phyloP scores from a whole-genome alignment of 2,888 invertebrate genomes.

The Apocheima hispidaria region DNA sequence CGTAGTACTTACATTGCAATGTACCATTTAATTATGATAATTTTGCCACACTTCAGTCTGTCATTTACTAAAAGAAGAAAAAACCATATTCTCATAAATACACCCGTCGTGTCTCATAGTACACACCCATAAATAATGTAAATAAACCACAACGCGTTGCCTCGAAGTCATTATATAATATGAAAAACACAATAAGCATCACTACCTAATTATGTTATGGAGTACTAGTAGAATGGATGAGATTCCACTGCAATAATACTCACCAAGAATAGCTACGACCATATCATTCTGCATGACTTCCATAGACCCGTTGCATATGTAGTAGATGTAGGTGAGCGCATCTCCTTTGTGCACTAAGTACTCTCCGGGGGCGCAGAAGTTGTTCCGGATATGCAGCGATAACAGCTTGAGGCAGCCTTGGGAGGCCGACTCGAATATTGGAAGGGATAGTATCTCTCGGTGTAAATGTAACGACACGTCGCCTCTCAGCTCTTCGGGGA shows the following conservation, averaged over 20 bases:
- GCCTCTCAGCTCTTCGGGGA: slow-evolving; percentile 97
- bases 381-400: slow-evolving; percentile 96
- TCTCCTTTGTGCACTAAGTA: slow-evolving; percentile 97
- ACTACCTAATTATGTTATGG: too few relatives aligned
- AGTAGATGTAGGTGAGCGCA: slow-evolving; percentile 96
- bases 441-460: slow-evolving; percentile 96
- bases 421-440: slow-evolving; percentile 97
- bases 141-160: too few relatives aligned
- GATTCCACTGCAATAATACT: slow-evolving; percentile 55
- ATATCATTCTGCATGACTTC: slow-evolving; percentile 98
- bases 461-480: slow-evolving; percentile 98
- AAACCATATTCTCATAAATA: too few relatives aligned
- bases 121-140: too few relatives aligned
- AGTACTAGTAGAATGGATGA: too few relatives aligned
- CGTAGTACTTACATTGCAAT: too few relatives aligned
- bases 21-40: too few relatives aligned
- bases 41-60: too few relatives aligned
- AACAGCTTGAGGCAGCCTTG: slow-evolving; percentile 97
- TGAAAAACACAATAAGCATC: too few relatives aligned
- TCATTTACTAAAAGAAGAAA: too few relatives aligned
- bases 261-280: slow-evolving; percentile 98
- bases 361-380: slow-evolving; percentile 98
- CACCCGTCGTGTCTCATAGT: too few relatives aligned
- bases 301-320: slow-evolving; percentile 98
- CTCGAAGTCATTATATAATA: too few relatives aligned